Evolutionary conservation across 2,113 vertebrate genomes (phyloP), one percentile per base, ranked within the genome.

Genomic region (Lagopus muta): DNA sequence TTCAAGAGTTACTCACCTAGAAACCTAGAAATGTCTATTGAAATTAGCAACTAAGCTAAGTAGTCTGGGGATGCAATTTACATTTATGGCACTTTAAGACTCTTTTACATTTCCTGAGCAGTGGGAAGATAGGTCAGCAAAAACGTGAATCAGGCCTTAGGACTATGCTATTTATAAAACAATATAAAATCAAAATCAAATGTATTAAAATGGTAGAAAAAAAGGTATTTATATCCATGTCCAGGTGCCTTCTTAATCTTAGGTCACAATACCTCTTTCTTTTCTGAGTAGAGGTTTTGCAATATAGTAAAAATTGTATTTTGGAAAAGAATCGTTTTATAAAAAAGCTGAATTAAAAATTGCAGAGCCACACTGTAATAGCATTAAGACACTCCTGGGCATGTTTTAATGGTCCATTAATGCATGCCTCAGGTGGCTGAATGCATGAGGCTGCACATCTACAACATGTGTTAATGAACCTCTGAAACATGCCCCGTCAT

Each of bases 331-430:
- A 83, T 25, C 82, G n/a, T 72, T 80, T 91, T 58, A 61, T 66
- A 79, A 18, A 76, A 95, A 84, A 85, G 66, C 86, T 90, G 90
- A 97, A 96, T 90, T 92, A 88, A 91, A 96, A 83, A 92, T 75
- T 96, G 83, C 82, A 94, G 45, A 95, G 60, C 55, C 50, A 32
- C 90, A 89, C 28, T 86, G 47, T 79, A 84, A 76, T 24, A 90
- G 66, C 66, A 84, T 92, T 95, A 95, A 97, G 83, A 93, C 84
- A 96, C 96, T 97, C 92, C 94, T 80, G 90, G 93, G 93, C 52
- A 69, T 85, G 73, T 97, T 97, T 97, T 96, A 95, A 94, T 95
- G 87, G 91, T 92, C 92, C 84, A 93, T 97, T 97, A 96, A 94
- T 95, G 95, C 64, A 86, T 2, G 15, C 52, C 78, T 92, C 79